phyloP scores from a whole-genome alignment of 2,797 vertebrate species.

The Notoglanidium macrostoma region DNA sequence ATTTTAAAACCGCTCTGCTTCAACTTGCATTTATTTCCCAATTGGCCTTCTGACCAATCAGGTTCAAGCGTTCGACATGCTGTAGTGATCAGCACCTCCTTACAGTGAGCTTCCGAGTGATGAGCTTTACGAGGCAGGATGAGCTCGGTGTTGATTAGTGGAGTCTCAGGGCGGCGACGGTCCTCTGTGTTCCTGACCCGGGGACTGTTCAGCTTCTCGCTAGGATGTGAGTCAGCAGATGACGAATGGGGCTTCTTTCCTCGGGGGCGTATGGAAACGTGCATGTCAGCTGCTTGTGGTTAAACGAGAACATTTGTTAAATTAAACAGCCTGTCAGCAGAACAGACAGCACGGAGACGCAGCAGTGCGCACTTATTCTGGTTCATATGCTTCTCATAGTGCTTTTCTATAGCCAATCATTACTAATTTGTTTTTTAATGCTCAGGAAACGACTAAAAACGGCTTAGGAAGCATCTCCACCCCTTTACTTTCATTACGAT shows the following conservation, averaged over 20 bases:
- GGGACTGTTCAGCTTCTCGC: constrained; percentile 1
- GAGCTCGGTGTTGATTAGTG: neutral
- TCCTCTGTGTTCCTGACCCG: neutral
- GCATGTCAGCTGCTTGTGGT: constrained; percentile 17
- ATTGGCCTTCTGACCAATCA: neutral
- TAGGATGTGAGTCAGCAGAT: constrained; percentile 38
- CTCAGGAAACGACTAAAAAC: neutral
- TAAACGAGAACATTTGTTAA: neutral
- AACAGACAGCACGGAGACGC: neutral
- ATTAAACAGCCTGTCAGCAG: neutral
- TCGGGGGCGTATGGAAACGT: constrained; percentile 13
- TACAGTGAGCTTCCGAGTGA: no score
- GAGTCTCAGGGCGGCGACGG: neutral
- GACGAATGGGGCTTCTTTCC: constrained; percentile 41
- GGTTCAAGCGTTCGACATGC: neutral
- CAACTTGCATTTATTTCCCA: no score
- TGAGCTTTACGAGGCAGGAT: neutral
- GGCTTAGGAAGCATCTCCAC: neutral
- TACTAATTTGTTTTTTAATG: neutral
- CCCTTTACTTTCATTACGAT: neutral
- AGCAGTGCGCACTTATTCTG: neutral
- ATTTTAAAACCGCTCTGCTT: no score
- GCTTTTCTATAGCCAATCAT: neutral
- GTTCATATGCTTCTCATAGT: no score
- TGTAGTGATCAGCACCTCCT: no score